Evolutionary conservation across 2,797 vertebrate species (phyloP).

Genomic region (Knipowitschia caucasica): DNA sequence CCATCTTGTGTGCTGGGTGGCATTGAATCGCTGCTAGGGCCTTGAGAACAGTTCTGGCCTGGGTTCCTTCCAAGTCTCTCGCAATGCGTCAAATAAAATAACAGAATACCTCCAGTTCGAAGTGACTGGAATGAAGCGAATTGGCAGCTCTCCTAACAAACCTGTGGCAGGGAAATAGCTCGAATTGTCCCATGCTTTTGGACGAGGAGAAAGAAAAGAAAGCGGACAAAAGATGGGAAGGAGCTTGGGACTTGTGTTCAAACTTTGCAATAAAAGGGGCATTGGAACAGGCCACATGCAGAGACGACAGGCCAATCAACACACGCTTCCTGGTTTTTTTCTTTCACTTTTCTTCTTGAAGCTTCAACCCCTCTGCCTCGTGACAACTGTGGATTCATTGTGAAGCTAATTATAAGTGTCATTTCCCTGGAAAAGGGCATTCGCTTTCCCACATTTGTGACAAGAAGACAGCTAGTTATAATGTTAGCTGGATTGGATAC

Average conservation of each 20-base stretch:
- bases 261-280: slow-evolving; percentile 55
- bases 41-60: slow-evolving; percentile 47
- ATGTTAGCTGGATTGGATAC: not conserved
- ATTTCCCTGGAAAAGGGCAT: slow-evolving; percentile 41
- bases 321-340: slow-evolving; percentile 52
- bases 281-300: slow-evolving; percentile 62
- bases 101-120: slow-evolving; percentile 42
- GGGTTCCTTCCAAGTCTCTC: slow-evolving; percentile 65
- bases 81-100: slow-evolving; percentile 61
- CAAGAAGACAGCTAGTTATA: slow-evolving; percentile 10
- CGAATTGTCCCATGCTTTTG: slow-evolving; percentile 53
- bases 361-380: slow-evolving; percentile 31
- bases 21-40: slow-evolving; percentile 39
- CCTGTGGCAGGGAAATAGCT: slow-evolving; percentile 56
- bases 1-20: slow-evolving; percentile 41
- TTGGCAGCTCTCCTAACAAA: slow-evolving; percentile 57
- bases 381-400: slow-evolving; percentile 37
- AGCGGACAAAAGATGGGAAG: slow-evolving; percentile 55
- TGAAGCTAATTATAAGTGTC: slow-evolving; percentile 48
- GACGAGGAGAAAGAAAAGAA: slow-evolving; percentile 40
- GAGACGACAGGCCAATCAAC: slow-evolving; percentile 66
- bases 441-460: slow-evolving; percentile 32
- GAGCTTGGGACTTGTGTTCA: slow-evolving; percentile 66
- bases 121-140: slow-evolving; percentile 48
- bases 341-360: slow-evolving; percentile 20